Percentiles rank a stretch among this genome's conserved stretches.
These are phyloP conservation scores for Sialis lutaria DNA, from an alignment of 2,888 invertebrate genomes.

Conservation along the genomic window DNA sequence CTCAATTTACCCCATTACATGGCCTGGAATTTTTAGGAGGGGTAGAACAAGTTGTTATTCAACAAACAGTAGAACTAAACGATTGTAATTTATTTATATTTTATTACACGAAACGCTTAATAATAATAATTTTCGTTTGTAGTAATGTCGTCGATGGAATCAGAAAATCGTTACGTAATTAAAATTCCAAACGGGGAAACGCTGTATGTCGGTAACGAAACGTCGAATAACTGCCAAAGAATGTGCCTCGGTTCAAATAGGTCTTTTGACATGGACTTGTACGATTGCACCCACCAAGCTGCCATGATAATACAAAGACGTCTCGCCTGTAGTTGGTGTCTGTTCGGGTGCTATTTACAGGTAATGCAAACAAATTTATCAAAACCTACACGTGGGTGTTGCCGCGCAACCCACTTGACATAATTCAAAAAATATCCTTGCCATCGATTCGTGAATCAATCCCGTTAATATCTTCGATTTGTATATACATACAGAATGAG, in stretches of 20 bases:
- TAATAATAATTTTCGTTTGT: slow-evolving; percentile 8
- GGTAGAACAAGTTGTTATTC: slow-evolving; percentile 49
- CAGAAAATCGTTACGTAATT: slow-evolving; percentile 55
- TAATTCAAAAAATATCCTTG: too few species aligned
- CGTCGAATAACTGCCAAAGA: slow-evolving; percentile 40
- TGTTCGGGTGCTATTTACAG: slow-evolving; percentile 54
- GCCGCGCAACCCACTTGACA: too few species aligned
- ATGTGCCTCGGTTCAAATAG: slow-evolving; percentile 55
- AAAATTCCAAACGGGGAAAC: slow-evolving; percentile 56
- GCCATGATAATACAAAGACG: slow-evolving; percentile 56
- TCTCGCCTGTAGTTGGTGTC: slow-evolving; percentile 47
- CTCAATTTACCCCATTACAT: slow-evolving; percentile 42
- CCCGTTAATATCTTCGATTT: too few species aligned
- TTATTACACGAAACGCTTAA: background rate
- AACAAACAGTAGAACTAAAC: slow-evolving; percentile 63
- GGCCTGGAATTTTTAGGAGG: slow-evolving; percentile 57
- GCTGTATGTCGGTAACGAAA: slow-evolving; percentile 55
- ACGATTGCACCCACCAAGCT: slow-evolving; percentile 70
- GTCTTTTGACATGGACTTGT: slow-evolving; percentile 59
- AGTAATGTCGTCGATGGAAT: slow-evolving; percentile 43
- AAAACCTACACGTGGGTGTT: too few species aligned
- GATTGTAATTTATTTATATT: slow-evolving; percentile 36
- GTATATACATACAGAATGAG: background rate
- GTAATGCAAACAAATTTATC: slow-evolving; percentile 22
- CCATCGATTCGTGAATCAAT: too few species aligned